Evolutionary conservation across 1,140 invertebrate genomes (phyloP).

Genomic region (Hylaeus volcanicus): DNA sequence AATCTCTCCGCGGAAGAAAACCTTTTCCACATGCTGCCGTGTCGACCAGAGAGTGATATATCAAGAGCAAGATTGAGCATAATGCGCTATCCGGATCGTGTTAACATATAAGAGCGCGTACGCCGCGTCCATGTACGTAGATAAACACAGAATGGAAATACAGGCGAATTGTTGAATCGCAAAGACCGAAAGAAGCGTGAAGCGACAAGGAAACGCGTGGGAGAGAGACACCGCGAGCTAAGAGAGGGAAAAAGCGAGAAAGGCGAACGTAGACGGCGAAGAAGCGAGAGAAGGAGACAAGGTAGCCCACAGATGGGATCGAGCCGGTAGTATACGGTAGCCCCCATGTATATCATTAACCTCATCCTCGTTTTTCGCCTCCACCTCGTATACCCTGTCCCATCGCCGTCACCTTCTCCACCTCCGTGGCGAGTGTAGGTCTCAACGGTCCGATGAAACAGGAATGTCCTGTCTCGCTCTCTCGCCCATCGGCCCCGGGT

Average conservation of each 20-base stretch:
- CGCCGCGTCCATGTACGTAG: neutral
- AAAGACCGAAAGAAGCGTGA: slow-evolving; percentile 46
- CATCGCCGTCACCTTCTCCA: slow-evolving; percentile 42
- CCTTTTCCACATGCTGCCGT: neutral
- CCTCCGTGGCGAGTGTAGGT: slow-evolving; percentile 50
- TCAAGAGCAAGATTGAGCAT: slow-evolving; percentile 12
- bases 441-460: slow-evolving; percentile 67
- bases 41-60: slow-evolving; percentile 10
- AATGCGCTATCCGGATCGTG: slow-evolving; percentile 29
- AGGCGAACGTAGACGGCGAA: neutral
- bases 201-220: slow-evolving; percentile 16
- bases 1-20: neutral
- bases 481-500: slow-evolving; percentile 29
- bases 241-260: slow-evolving; percentile 1
- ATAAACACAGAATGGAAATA: slow-evolving; percentile 3
- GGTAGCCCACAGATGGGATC: slow-evolving; percentile 69
- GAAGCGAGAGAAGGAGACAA: slow-evolving; percentile 33
- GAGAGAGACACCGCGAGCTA: neutral
- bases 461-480: slow-evolving; percentile 60
- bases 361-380: slow-evolving; percentile 77
- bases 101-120: slow-evolving; percentile 26
- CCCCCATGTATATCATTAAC: slow-evolving; percentile 78
- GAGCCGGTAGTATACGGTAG: slow-evolving; percentile 72
- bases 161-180: slow-evolving; percentile 18
- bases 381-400: slow-evolving; percentile 44